Evolutionary conservation across 2,113 vertebrate species (phyloP), one percentile per base, ranked within the genome.

Genomic region (Pitta sordida): DNA sequence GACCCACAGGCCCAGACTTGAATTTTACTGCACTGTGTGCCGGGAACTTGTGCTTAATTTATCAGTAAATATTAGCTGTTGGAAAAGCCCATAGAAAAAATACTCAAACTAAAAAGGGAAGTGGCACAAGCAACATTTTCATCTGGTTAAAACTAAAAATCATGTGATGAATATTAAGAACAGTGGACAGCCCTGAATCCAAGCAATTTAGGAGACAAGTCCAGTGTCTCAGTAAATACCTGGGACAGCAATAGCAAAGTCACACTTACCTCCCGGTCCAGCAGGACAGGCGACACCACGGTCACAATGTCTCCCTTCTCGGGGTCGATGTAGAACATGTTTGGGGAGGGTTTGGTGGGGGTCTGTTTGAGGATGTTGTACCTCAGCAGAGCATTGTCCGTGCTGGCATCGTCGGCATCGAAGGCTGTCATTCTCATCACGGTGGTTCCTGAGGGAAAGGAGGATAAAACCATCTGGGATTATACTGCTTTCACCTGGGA

Each of bases 311-410:
- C 98, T 65, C 99, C 99, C 90, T 98, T 98, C 49, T 99, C 99
- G 0, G 99, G 98, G 53, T 99, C 99, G 37, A 99, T 99, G 96
- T 98, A 99, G 98, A 99, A 99, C 99, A 99, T 99, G 97, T 99
- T 99, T 18, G 99, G 99, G 8, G 99, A 99, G 0, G 99, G 99
- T 91, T 99, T 99, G 97, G 98, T 98, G 15, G 99, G 99, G 0
- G 98, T 99, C 97, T 99, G 99, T 34, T 98, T 98, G 32, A 99
- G 96, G 88, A 99, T 99, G 93, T 98, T 99, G 93, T 99, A 99
- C 14, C 99, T 98, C 91, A 99, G 96, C 1, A 98, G 98, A 2
- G 99, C 99, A 8, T 99, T 99, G 67, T 99, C 98, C 0, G 99
- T 99, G 83, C 96, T 92, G 0, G 99, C 96, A 86, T 99, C 99